Conservation (phyloP, 2,113 vertebrate species). For the Nothobranchius kuhntae region DNA sequence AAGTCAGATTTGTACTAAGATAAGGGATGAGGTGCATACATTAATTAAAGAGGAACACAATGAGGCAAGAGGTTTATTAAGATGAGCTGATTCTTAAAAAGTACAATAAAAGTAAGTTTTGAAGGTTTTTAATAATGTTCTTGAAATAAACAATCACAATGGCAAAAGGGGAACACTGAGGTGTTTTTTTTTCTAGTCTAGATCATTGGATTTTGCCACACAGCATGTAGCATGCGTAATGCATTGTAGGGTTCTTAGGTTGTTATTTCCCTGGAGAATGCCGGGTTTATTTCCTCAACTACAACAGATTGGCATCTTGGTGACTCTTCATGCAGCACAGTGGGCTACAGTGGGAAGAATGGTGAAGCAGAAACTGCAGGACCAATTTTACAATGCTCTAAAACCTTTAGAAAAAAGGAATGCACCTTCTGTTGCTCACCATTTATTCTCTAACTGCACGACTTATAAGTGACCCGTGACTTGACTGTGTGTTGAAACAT, state of each 20-base stretch:
- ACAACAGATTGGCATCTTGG: constrained; percentile 25
- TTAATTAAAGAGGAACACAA: background rate
- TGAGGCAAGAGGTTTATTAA: background rate
- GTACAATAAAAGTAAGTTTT: too few relatives aligned
- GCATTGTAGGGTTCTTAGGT: background rate
- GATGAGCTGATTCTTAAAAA: too few relatives aligned
- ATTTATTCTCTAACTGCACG: background rate
- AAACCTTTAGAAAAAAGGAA: background rate
- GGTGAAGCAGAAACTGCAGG: background rate
- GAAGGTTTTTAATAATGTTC: too few relatives aligned
- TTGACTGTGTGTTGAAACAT: too few relatives aligned
- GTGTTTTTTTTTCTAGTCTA: background rate
- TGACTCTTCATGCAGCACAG: constrained; percentile 8
- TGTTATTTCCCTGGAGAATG: background rate
- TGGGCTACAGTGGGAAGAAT: constrained; percentile 9
- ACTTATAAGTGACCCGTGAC: background rate
- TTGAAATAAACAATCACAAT: too few relatives aligned
- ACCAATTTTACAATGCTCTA: background rate
- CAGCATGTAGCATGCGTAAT: background rate
- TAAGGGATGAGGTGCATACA: background rate
- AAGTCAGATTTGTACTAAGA: constrained; percentile 6
- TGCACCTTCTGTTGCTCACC: background rate
- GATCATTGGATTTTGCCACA: constrained; percentile 15
- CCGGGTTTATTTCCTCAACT: constrained; percentile 28
- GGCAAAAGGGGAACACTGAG: too few relatives aligned